Conservation (phyloP, 2,113 vertebrate genomes). For the Cyphomyrus plagiostoma region DNA sequence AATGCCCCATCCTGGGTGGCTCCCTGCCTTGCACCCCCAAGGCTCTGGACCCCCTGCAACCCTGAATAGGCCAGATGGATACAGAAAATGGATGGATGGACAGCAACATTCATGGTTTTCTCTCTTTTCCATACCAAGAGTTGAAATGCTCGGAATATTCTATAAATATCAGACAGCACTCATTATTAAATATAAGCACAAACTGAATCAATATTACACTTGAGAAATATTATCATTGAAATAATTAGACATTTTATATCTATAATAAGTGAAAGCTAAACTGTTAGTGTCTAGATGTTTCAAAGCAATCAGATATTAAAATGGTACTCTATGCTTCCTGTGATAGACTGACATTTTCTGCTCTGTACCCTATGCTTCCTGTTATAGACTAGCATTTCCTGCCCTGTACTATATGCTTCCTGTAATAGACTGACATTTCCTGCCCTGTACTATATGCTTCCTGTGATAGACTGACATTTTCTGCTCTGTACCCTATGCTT, state of each 20-base stretch:
- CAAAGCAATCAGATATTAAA: neutral
- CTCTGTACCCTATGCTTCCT: neutral
- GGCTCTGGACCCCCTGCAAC: neutral
- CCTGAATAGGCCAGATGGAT: neutral
- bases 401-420: neutral
- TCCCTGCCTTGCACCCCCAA: neutral
- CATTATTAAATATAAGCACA: neutral
- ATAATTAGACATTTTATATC: neutral
- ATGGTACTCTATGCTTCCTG: neutral
- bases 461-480: neutral
- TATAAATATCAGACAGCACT: neutral
- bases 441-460: neutral
- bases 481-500: too few relatives aligned
- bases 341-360: neutral
- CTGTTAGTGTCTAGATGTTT: neutral
- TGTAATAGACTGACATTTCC: neutral
- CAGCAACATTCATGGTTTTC: neutral
- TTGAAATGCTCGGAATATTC: neutral
- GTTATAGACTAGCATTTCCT: neutral
- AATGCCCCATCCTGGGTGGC: neutral
- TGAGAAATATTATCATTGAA: neutral
- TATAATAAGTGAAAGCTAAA: neutral
- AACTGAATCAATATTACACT: neutral
- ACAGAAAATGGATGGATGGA: neutral
- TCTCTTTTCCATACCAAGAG: neutral